Percentiles rank a stretch among this genome's conserved stretches.
phyloP scores from a whole-genome alignment of 2,888 invertebrate genomes.

The Schizotus pectinicornis region DNA sequence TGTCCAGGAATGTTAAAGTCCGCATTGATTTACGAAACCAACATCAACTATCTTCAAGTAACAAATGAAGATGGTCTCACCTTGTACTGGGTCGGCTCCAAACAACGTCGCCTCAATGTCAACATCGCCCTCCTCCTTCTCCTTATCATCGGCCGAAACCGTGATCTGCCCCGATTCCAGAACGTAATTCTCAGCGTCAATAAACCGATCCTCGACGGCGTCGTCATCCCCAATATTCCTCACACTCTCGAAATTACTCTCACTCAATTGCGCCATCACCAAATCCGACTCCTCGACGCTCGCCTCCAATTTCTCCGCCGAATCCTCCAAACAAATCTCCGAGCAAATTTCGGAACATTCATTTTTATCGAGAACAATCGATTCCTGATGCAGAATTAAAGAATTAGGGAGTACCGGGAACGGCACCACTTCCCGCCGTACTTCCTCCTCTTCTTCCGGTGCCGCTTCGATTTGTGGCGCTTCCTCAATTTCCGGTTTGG shows the following conservation, averaged over 20 bases:
- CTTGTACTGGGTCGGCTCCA: conserved; percentile 40
- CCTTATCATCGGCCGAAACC: conserved; percentile 36
- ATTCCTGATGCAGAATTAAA: conserved; percentile 55
- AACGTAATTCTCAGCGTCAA: conserved; percentile 81
- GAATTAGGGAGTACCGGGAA: conserved; percentile 54
- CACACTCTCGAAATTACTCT: conserved; percentile 44
- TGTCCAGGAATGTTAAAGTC: neutral
- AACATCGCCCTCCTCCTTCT: conserved; percentile 46
- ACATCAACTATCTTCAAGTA: neutral
- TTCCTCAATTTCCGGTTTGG: conserved; percentile 27
- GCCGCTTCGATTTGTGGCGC: conserved; percentile 29
- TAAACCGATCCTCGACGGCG: conserved; percentile 70
- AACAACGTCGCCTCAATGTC: conserved; percentile 57
- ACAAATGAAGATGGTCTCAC: conserved; percentile 1
- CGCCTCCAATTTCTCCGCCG: conserved; percentile 54
- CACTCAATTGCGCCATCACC: conserved; percentile 48
- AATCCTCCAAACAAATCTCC: conserved; percentile 43
- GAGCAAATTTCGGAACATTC: conserved; percentile 52
- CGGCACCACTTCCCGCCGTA: conserved; percentile 33
- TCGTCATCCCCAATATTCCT: conserved; percentile 58
- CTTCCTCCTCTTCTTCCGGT: conserved; percentile 10
- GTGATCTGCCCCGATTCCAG: conserved; percentile 68
- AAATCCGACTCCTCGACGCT: conserved; percentile 58
- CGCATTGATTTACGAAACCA: neutral
- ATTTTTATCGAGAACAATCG: conserved; percentile 53